Percentiles rank a stretch among this genome's conserved stretches.
phyloP scores from a whole-genome alignment of 2,113 vertebrate genomes.

The Parotia lawesii region DNA sequence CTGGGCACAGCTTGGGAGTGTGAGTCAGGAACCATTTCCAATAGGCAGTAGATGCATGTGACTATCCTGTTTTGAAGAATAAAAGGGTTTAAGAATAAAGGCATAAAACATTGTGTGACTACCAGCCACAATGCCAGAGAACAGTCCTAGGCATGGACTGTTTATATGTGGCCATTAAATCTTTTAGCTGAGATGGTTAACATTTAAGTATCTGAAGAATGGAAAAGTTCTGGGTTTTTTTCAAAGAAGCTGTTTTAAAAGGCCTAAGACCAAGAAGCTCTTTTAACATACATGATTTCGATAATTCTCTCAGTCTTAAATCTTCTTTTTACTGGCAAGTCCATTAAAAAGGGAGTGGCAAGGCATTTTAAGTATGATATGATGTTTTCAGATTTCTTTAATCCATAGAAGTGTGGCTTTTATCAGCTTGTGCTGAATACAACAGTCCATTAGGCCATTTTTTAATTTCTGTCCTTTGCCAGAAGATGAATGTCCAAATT shows the following conservation, averaged over 20 bases:
- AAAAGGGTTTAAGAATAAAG: background rate
- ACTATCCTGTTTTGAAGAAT: background rate
- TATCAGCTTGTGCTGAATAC: background rate
- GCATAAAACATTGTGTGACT: background rate
- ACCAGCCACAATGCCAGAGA: background rate
- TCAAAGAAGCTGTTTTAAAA: background rate
- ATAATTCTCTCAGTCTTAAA: background rate
- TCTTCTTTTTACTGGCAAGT: background rate
- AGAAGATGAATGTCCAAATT: background rate
- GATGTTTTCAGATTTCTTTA: background rate
- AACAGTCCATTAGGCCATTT: background rate
- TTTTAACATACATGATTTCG: background rate
- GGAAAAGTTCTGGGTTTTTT: background rate
- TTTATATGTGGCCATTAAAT: background rate
- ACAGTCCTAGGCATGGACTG: background rate
- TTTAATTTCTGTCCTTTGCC: background rate
- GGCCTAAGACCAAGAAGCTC: background rate
- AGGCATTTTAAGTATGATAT: background rate
- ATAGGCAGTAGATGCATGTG: background rate
- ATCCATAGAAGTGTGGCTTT: background rate
- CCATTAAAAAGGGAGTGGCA: background rate
- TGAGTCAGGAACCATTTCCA: background rate
- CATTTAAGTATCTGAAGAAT: background rate
- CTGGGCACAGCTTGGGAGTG: background rate
- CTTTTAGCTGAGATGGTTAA: background rate